phyloP scores from a whole-genome alignment of 2,797 vertebrate genomes.

The Anguilla anguilla region DNA sequence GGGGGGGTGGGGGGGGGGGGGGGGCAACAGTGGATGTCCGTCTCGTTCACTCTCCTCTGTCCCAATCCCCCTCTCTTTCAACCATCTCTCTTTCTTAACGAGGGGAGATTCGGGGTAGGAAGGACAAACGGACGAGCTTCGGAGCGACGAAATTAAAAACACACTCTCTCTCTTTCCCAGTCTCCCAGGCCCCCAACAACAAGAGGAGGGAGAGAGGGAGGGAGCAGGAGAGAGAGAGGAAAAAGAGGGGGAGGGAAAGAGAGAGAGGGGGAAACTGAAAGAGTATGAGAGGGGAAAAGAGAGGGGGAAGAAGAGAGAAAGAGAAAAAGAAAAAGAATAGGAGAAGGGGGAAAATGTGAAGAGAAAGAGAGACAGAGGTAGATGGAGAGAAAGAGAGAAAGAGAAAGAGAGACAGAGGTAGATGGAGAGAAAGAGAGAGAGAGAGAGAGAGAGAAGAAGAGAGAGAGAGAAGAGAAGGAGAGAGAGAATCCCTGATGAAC shows the following conservation, averaged over 20 bases:
- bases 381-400: not conserved
- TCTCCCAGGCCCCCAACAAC: constrained; percentile 58
- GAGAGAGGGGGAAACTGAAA: constrained; percentile 36
- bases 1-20: too few relatives aligned
- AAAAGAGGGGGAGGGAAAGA: constrained; percentile 39
- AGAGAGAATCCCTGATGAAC: constrained; percentile 62
- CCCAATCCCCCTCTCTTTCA: constrained; percentile 27
- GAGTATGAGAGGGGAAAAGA: constrained; percentile 47
- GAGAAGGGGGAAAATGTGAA: constrained; percentile 38
- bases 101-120: constrained; percentile 43
- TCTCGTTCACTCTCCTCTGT: not conserved
- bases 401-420: constrained; percentile 29
- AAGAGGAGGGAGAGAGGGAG: not conserved
- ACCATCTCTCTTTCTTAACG: constrained; percentile 44
- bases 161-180: constrained; percentile 65
- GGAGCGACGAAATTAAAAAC: constrained; percentile 77
- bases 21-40: not conserved
- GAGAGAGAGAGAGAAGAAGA: constrained; percentile 28
- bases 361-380: constrained; percentile 46
- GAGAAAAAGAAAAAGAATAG: constrained; percentile 35
- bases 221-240: constrained; percentile 39
- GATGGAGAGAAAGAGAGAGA: constrained; percentile 50
- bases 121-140: constrained; percentile 55
- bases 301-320: not conserved
- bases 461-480: not conserved